phyloP scores from a whole-genome alignment of 2,113 vertebrate species.

The Brienomyrus brachyistius region DNA sequence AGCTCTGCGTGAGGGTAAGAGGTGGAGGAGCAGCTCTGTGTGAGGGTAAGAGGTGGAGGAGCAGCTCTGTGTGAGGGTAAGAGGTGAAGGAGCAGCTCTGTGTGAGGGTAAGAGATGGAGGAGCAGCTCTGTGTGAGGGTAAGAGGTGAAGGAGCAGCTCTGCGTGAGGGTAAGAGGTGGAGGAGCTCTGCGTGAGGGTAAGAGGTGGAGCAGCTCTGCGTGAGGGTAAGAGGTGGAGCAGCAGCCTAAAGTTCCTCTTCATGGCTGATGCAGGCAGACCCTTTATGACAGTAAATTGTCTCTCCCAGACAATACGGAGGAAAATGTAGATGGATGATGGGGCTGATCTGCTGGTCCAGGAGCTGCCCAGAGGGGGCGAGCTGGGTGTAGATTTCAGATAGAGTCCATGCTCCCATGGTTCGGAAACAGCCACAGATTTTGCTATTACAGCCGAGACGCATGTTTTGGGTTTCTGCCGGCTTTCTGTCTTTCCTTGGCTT shows the following conservation, averaged over 20 bases:
- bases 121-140: too few species aligned
- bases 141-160: too few species aligned
- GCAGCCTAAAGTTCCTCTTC: background rate
- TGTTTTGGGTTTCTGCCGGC: conserved; percentile 69
- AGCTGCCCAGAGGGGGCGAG: background rate
- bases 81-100: background rate
- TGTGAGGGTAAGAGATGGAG: background rate
- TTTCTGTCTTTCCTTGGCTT: conserved; percentile 73
- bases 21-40: background rate
- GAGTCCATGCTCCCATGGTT: background rate
- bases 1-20: background rate
- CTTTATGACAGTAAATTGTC: background rate
- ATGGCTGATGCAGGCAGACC: background rate
- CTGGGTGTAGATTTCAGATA: background rate
- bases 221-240: background rate
- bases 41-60: background rate
- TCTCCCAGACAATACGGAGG: background rate
- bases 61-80: background rate
- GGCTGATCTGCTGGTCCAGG: background rate
- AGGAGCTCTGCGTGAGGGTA: background rate
- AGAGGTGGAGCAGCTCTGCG: background rate
- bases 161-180: background rate
- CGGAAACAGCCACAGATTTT: background rate
- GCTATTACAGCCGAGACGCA: conserved; percentile 49
- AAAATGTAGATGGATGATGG: background rate